Base-by-base conservation (phyloP, 2,797 vertebrate species). In the Lophotriccus pileatus region DNA sequence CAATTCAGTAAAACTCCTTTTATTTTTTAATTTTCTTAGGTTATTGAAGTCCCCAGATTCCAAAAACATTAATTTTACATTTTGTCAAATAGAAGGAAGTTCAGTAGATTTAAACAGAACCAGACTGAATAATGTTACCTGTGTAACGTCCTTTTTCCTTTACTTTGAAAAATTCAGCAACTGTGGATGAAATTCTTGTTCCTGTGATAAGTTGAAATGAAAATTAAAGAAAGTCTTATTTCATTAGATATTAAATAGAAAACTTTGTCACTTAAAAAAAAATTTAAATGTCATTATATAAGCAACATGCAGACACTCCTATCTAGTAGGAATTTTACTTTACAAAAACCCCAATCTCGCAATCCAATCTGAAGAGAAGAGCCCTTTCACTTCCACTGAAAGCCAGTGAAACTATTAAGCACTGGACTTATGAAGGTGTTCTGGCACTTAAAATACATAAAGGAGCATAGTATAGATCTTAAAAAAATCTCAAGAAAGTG, bases 41-140 rank as follows among this genome's bases (percentile, higher is more conserved):
- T 95, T 91, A 92, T 43, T 90, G 81, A 96, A 95, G 82, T 93
- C 84, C 58, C 55, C 4, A 78, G 85, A 73, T 96, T 96, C 90
- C 69, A 95, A 95, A 96, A 93, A 84, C 92, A 96, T 95, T 95
- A 95, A 95, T 96, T 96, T 95, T 93, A 91, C 90, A 95, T 96
- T 96, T 94, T 94, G 87, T 95, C 94, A 96, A 94, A 84, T 9
- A 95, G 73, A 89, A 92, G 55, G 41, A 89, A 87, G 69, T 78
- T 92, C 87, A 92, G 89, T 73, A 91, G 79, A 92, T 87, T 91
- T 63, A 95, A 96, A 96, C 78, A 95, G 82, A 94, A 92, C 50
- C 36, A 92, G 94, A 93, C 82, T 86, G 84, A 94, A 95, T 89
- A 95, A 93, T 88, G 76, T 78, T 89, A 91, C 66, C 84, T 56